Evolutionary conservation across 2,888 invertebrate species (phyloP), one percentile per base, ranked within the genome.

Genomic region (Eristalinus aeneus): DNA sequence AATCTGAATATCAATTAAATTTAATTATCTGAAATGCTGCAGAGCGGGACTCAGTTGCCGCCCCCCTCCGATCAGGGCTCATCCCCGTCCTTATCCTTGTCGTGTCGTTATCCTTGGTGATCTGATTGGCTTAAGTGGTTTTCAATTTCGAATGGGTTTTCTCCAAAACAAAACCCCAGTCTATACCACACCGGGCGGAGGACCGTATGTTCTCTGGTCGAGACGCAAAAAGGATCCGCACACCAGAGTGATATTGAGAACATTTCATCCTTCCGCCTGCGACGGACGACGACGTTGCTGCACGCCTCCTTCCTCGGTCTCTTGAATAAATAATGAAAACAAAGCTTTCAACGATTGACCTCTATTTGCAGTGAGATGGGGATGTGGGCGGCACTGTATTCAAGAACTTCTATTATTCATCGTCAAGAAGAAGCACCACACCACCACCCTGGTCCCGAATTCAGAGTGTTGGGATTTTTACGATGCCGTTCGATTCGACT

Each of bases 1-100:
- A 76, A 86, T 77, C 86, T 86, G 82, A 86, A 86, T 86, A 86
- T 78, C 86, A 86, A 86, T 86, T 86, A 82, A 86, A 86, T 86
- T 86, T 86, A 82, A 86, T 86, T 82, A 86, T 86, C 77, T 74
- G 77, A 46, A 76, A 84, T 67, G 69, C 79, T 27, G n/a, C n/a
- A n/a, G n/a, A n/a, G n/a, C n/a, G 27, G 27, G 79, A 79, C 61
- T 71, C 67, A 68, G n/a, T 46, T n/a, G 56, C 69, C 77, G 69
- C 65, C 68, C 34, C 56, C 2, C 11, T 10, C 20, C 1, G 23
- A 22, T 2, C 1, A 6, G 23, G 12, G 36, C 58, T 71, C 60
- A 53, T 67, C 61, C 20, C 67, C 63, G 22, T 63, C 77, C 1
- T 46, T 61, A 20, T 56, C 54, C n/a, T 67, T 54, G n/a, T 80